Conservation (phyloP, 1,140 invertebrate genomes). For the Latrodectus geometricus region DNA sequence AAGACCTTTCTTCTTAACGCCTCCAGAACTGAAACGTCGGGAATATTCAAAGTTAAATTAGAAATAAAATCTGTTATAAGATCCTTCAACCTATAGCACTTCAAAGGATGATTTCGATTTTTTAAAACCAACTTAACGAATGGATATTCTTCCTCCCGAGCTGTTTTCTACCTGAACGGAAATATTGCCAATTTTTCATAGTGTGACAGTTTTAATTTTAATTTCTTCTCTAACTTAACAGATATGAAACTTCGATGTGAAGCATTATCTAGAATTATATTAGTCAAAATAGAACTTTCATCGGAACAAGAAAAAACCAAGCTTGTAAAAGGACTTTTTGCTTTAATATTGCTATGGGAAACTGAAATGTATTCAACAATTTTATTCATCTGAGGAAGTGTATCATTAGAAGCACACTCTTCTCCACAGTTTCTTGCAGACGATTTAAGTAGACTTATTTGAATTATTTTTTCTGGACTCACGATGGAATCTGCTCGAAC, state of each 20-base stretch:
- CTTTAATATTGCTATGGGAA: too few species aligned
- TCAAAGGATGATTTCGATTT: neutral
- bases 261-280: too few species aligned
- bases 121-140: neutral
- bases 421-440: too few species aligned
- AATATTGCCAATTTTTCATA: neutral
- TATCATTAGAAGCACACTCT: too few species aligned
- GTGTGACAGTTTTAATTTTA: neutral
- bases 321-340: neutral
- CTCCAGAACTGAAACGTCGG: neutral
- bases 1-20: neutral
- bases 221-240: too few species aligned
- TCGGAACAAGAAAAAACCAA: neutral
- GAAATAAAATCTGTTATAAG: neutral
- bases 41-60: conserved; percentile 8
- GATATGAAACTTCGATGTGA: too few species aligned
- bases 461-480: neutral
- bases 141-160: neutral
- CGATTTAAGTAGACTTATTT: neutral
- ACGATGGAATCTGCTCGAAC: conserved; percentile 2
- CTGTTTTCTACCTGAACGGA: neutral
- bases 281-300: neutral
- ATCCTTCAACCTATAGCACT: neutral
- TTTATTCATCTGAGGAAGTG: neutral
- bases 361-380: neutral